Conservation (phyloP, 2,113 vertebrate species). For the Scortum barcoo region DNA sequence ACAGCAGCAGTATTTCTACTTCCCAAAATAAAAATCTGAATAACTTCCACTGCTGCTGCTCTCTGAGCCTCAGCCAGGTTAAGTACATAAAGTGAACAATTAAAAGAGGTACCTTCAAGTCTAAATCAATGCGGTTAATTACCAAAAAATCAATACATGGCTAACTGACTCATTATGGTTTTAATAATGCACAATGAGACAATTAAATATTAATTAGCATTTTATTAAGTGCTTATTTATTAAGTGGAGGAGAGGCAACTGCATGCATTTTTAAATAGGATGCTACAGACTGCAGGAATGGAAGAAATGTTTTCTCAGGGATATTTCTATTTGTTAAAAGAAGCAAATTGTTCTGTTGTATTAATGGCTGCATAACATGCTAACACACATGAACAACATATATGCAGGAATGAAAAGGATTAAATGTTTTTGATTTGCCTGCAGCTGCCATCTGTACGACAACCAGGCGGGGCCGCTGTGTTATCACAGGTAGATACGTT, state of each 20-base stretch:
- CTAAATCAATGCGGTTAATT: conserved; percentile 48
- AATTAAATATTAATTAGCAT: conserved; percentile 67
- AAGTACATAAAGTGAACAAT: conserved; percentile 5
- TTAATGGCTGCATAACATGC: not conserved
- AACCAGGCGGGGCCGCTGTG: not conserved
- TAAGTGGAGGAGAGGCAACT: conserved; percentile 31
- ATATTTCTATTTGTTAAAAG: not conserved
- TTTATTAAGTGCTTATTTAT: conserved; percentile 72
- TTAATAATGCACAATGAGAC: conserved; percentile 64
- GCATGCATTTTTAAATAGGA: conserved; percentile 55
- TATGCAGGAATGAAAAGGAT: not conserved
- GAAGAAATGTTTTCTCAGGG: not conserved
- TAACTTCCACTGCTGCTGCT: not conserved
- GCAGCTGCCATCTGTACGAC: not conserved
- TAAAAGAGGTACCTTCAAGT: conserved; percentile 6
- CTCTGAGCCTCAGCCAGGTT: conserved; percentile 8
- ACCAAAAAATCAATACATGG: conserved; percentile 47
- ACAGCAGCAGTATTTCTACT: not conserved
- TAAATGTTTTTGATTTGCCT: conserved; percentile 13
- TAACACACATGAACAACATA: conserved; percentile 1
- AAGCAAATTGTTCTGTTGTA: not conserved
- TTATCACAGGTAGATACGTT: not conserved
- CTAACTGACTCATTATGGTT: conserved; percentile 47
- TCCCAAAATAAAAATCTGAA: not conserved
- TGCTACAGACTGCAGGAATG: conserved; percentile 1